Evolutionary conservation across 2,888 invertebrate genomes (phyloP).

Genomic region (Tanypteryx hageni): DNA sequence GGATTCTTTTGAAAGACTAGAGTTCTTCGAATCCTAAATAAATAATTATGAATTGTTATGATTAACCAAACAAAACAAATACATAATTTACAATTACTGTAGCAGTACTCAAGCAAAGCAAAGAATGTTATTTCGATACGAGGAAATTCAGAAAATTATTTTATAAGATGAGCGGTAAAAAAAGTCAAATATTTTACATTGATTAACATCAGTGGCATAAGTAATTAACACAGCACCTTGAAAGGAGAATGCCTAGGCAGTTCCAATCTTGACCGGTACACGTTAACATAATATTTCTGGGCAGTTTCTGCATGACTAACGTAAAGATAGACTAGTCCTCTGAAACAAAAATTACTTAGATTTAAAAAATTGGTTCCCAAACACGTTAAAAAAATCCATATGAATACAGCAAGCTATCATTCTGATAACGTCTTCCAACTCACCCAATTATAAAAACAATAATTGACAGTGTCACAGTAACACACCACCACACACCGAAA

Average conservation of each 20-base stretch:
- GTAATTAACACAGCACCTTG: slow-evolving; percentile 66
- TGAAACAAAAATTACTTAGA: slow-evolving; percentile 61
- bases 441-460: slow-evolving; percentile 74
- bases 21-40: slow-evolving; percentile 67
- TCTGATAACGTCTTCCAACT: slow-evolving; percentile 71
- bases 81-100: not conserved
- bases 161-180: not conserved
- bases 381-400: not conserved
- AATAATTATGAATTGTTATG: not conserved
- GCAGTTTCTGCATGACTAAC: slow-evolving; percentile 73
- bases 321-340: slow-evolving; percentile 73
- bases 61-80: not conserved
- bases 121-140: not conserved
- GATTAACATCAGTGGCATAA: not conserved
- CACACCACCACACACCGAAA: slow-evolving; percentile 74
- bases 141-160: not conserved
- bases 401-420: not conserved
- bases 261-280: slow-evolving; percentile 67
- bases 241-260: slow-evolving; percentile 66
- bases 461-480: slow-evolving; percentile 72
- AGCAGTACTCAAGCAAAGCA: not conserved
- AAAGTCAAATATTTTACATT: slow-evolving; percentile 25
- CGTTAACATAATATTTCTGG: slow-evolving; percentile 67
- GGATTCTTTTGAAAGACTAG: slow-evolving; percentile 68
- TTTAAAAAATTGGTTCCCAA: not conserved